A percentile compares a stretch with the other conserved stretches of the same genome.
Evolutionary conservation across 2,797 vertebrate genomes (phyloP).

Genomic region (Chiloscyllium punctatum): DNA sequence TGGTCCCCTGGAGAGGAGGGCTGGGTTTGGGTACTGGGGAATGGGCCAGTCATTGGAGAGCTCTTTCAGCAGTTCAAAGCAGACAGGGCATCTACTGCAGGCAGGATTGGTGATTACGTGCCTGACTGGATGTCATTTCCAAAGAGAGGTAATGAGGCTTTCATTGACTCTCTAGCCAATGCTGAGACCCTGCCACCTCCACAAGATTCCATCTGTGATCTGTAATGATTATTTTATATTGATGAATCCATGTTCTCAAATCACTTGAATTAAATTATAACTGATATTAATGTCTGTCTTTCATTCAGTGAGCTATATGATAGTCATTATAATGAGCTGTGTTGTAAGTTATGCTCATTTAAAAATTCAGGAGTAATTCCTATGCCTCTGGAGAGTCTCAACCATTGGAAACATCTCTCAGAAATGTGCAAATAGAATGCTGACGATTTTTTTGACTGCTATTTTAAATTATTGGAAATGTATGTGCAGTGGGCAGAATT

Average conservation of each 20-base stretch:
- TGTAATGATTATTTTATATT: slow-evolving; percentile 5
- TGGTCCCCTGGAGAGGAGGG: too few species aligned
- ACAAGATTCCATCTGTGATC: too few species aligned
- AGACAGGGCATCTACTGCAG: too few species aligned
- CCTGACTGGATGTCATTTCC: too few species aligned
- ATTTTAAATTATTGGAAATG: not conserved
- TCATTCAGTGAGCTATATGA: not conserved
- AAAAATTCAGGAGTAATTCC: not conserved
- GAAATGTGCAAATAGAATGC: not conserved
- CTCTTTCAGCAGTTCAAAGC: too few species aligned
- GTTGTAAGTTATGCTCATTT: not conserved
- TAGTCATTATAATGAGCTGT: not conserved
- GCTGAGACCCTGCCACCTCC: too few species aligned
- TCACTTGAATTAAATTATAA: not conserved
- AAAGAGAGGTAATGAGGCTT: too few species aligned
- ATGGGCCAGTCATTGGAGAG: too few species aligned
- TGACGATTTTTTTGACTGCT: not conserved
- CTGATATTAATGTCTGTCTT: not conserved
- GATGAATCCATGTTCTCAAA: not conserved
- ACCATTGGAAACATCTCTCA: not conserved
- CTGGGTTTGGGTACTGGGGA: too few species aligned
- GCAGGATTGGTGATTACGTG: too few species aligned
- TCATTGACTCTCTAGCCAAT: too few species aligned
- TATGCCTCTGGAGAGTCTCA: not conserved
- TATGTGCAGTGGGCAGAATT: not conserved